A percentile compares a stretch with the other conserved stretches of the same genome.
Conservation (phyloP, 2,797 vertebrate genomes). For the Rhadinocentrus ornatus region DNA sequence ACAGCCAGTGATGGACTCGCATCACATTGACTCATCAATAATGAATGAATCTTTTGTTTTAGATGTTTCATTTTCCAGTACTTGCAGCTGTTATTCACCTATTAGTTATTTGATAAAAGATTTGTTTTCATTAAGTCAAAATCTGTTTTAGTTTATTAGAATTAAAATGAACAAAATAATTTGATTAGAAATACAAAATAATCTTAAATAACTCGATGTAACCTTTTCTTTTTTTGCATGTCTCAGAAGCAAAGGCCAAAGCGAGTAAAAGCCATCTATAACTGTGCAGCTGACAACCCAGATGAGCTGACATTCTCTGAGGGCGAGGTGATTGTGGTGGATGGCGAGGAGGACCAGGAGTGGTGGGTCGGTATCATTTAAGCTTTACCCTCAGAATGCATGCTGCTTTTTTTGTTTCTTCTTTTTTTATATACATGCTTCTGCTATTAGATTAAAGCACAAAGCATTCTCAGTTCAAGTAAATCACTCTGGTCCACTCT, state of each 20-base stretch:
- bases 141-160: not conserved
- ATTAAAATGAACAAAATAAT: too few species aligned
- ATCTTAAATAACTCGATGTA: not conserved
- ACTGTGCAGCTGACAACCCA: conserved; percentile 96
- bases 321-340: conserved; percentile 96
- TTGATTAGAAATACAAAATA: too few species aligned
- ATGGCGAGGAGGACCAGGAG: conserved; percentile 98
- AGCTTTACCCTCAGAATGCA: not conserved
- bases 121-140: not conserved
- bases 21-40: too few species aligned
- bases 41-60: not conserved
- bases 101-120: not conserved
- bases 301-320: conserved; percentile 98
- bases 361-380: conserved; percentile 94
- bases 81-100: not conserved
- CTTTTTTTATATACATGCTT: not conserved
- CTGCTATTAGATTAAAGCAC: conserved; percentile 11
- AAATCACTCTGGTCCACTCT: conserved; percentile 3
- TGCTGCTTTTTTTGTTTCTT: not conserved
- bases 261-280: conserved; percentile 97
- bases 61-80: not conserved
- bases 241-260: conserved; percentile 92
- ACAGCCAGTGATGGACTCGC: not conserved
- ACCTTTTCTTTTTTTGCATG: conserved; percentile 9
- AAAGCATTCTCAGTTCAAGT: conserved; percentile 14